Evolutionary conservation across 2,888 invertebrate species (phyloP), one percentile per base, ranked within the genome.

Genomic region (Mantis religiosa): DNA sequence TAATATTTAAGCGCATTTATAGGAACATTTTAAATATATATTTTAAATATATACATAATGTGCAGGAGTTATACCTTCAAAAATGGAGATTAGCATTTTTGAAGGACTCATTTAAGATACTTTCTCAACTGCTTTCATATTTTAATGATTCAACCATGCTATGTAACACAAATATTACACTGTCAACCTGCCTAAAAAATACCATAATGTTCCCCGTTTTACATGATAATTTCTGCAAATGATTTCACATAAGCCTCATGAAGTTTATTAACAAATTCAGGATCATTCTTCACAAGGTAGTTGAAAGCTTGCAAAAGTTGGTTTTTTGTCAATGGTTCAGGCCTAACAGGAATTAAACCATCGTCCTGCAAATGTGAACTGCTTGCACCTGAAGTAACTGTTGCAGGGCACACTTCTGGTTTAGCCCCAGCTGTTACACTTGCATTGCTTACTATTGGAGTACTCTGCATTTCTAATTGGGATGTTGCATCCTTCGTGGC

Each of bases 191-290:
- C n/a, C 41, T 47, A 41, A 85, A 47, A 47, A 85, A 41, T 9
- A 85, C 1, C n/a, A 27, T 28, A n/a, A 41, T 12, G 6, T 1
- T 28, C 41, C 3, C 87, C 84, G 30, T 84, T 87, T 28, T 94
- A 94, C 87, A 94, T 94, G 25, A 94, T 93, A 91, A 94, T 93
- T 90, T 97, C 96, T 92, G 96, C 95, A 92, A 97, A 96, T 71
- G 97, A 97, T 93, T 97, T 97, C 28, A 98, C 96, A 93, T 98
- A 98, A 88, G 98, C 98, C 93, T 98, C 98, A 92, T 98, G 98
- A 90, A 98, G 94, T 93, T 97, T 98, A 92, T 96, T 96, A 81
- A 98, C 96, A 94, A 98, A 98, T 91, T 97, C 97, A 71, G 96
- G 95, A 93, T 98, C 98, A 93, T 97, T 97, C 94, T 97, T 97